Evolutionary conservation across 2,797 vertebrate genomes (phyloP).

Genomic region (Aplochiton taeniatus): DNA sequence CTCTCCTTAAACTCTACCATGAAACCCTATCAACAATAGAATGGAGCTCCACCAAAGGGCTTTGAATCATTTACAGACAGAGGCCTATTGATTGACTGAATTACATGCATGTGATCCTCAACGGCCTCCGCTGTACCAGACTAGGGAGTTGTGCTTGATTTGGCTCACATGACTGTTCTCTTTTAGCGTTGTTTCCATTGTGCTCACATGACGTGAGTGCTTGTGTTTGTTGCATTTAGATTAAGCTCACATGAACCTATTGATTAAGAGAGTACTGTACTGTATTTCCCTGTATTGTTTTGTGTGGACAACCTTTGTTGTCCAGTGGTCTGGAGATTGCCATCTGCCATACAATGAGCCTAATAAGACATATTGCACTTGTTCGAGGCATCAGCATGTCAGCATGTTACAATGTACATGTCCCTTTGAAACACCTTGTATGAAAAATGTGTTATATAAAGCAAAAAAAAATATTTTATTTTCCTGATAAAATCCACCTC

Average conservation of each 20-base stretch:
- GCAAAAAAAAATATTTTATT: too few species aligned
- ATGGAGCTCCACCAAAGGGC: neutral
- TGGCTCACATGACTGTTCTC: conserved; percentile 25
- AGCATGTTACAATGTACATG: neutral
- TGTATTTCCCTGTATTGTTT: neutral
- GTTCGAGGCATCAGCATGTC: neutral
- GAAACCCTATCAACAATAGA: neutral
- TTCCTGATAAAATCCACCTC: neutral
- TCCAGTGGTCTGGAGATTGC: neutral
- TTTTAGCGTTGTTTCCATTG: neutral
- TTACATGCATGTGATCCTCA: neutral
- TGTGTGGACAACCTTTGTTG: neutral
- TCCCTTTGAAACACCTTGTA: neutral
- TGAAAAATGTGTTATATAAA: neutral
- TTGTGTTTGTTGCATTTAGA: conserved; percentile 27
- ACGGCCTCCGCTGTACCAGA: neutral
- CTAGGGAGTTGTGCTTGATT: conserved; percentile 19
- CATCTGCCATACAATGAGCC: neutral
- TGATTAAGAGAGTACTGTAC: conserved; percentile 7
- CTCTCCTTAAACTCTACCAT: neutral
- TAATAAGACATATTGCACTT: neutral
- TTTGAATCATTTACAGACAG: neutral
- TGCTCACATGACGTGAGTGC: conserved; percentile 25
- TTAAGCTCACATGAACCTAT: conserved; percentile 36
- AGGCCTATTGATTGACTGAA: neutral